A percentile compares a stretch with the other conserved stretches of the same genome.
These are phyloP conservation scores for Allobates femoralis DNA, from an alignment of 2,797 vertebrate species.

Conservation along the genomic window DNA sequence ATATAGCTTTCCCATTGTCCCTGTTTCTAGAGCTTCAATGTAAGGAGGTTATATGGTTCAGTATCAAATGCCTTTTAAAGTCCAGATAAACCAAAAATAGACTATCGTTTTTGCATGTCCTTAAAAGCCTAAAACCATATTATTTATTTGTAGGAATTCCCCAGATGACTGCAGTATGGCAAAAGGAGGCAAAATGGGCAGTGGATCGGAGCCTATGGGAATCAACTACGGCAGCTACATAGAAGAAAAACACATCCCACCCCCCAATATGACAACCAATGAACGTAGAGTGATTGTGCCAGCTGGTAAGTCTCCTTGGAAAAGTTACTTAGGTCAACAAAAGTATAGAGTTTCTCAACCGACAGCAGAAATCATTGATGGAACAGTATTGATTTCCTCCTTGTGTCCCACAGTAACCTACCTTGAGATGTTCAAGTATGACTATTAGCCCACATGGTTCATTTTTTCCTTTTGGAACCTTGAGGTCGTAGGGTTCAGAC, in stretches of 20 bases:
- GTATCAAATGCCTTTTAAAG: no score
- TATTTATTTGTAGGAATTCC: slow-evolving; percentile 76
- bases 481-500: no score
- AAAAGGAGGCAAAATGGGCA: slow-evolving; percentile 83
- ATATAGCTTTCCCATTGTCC: no score
- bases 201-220: slow-evolving; percentile 75
- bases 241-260: slow-evolving; percentile 85
- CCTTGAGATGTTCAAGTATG: neutral
- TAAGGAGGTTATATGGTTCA: no score
- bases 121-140: neutral
- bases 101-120: neutral
- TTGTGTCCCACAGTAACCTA: no score
- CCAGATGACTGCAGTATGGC: slow-evolving; percentile 82
- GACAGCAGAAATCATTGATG: neutral
- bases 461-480: no score
- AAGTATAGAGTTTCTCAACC: neutral
- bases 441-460: neutral
- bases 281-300: slow-evolving; percentile 89
- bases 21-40: no score
- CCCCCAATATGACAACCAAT: slow-evolving; percentile 86
- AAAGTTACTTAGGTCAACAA: neutral
- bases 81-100: no score
- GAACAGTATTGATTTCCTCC: neutral
- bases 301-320: slow-evolving; percentile 78
- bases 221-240: slow-evolving; percentile 85